A percentile compares a stretch with the other conserved stretches of the same genome.
Evolutionary conservation across 2,797 vertebrate genomes (phyloP).

Genomic region (Ptychadena robeensis): DNA sequence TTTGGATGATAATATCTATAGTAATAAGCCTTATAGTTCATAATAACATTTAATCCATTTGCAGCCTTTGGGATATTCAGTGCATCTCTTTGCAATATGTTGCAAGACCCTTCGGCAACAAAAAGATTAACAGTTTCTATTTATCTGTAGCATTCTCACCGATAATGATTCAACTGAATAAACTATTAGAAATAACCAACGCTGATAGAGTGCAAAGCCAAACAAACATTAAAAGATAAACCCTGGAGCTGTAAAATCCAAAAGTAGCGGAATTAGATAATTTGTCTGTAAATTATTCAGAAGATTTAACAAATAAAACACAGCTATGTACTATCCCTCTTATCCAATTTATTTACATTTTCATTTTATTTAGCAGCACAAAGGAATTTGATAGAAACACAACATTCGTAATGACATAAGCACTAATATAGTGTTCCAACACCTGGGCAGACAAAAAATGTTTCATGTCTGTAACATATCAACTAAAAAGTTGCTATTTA

Average conservation of each 20-base stretch:
- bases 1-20: conserved; percentile 59
- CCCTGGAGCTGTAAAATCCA: conserved; percentile 40
- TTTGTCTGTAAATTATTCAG: conserved; percentile 60
- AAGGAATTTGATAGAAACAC: conserved; percentile 19
- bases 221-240: conserved; percentile 61
- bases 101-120: conserved; percentile 60
- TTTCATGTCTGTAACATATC: not conserved
- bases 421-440: conserved; percentile 15
- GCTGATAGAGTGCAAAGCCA: conserved; percentile 56
- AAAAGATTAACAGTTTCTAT: conserved; percentile 60
- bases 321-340: conserved; percentile 14
- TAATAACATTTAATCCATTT: conserved; percentile 60
- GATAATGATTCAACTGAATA: conserved; percentile 61
- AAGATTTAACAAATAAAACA: conserved; percentile 53
- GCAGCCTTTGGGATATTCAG: conserved; percentile 56
- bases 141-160: conserved; percentile 51
- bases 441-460: conserved; percentile 17
- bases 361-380: conserved; percentile 39
- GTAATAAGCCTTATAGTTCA: conserved; percentile 59
- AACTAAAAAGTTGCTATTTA: not conserved
- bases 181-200: conserved; percentile 60
- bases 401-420: conserved; percentile 28
- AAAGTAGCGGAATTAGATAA: conserved; percentile 58
- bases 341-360: conserved; percentile 40
- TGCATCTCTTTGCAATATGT: conserved; percentile 57